Evolutionary conservation across 2,888 invertebrate genomes (phyloP), one percentile per base, ranked within the genome.

Genomic region (Ennomos fuscantarius): DNA sequence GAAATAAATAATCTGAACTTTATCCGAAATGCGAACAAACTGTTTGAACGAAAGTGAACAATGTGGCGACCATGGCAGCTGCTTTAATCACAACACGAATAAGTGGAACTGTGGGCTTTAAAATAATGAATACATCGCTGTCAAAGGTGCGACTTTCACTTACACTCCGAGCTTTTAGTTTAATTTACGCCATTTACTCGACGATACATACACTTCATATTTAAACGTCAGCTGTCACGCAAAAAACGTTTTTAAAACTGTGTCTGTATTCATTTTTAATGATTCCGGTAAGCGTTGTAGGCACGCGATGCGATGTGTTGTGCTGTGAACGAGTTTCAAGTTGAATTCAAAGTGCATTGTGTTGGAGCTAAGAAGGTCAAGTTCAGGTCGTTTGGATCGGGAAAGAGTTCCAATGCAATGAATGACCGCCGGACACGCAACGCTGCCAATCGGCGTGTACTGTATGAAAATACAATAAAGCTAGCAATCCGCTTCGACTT

Each of bases 111-210:
- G 50, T 34, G 34, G 34, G 45, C 13, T 36, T 36, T 2, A 33
- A 46, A 49, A 24, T 32, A 44, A 35, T 51, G 8, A 50, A 36
- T 50, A 56, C 51, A 34, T 24, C 11, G 40, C 45, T 33, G 49
- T 49, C 45, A 53, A 39, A 48, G 53, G 43, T 15, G 40, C 24
- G 45, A 55, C 63, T 63, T 61, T 63, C 60, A 60, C 60, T 58
- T 35, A 45, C 51, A 48, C 44, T 41, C 44, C 36, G 35, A 1
- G 39, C 43, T 43, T 43, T 57, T 43, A 57, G 52, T 42, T 47
- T 43, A 52, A 57, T 57, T 47, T 39, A 34, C 46, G 9, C 36
- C 45, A 15, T 15, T n/a, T 8, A 10, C 40, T 9, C 10, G 10
- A 24, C n/a, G 36, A 13, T 35, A 40, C 40, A 13, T 36, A 12